Evolutionary conservation across 2,797 vertebrate genomes (phyloP).

Genomic region (Melopsittacus undulatus): DNA sequence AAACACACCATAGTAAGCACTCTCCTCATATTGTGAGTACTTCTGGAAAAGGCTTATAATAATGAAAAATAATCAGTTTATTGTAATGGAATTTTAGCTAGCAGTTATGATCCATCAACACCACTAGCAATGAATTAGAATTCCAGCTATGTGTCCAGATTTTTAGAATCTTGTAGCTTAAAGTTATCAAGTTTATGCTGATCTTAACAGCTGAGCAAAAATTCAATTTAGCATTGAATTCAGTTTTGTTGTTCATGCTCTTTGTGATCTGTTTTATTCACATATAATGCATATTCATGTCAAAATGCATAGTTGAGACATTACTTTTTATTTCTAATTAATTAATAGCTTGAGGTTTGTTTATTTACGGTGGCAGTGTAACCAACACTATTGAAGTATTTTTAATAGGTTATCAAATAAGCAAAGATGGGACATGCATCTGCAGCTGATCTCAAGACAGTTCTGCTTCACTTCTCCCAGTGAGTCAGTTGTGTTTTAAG

Average conservation of each 20-base stretch:
- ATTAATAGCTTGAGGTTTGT: neutral
- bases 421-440: neutral
- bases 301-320: neutral
- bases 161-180: neutral
- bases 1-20: neutral
- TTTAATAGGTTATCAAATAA: neutral
- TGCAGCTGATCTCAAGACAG: neutral
- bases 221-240: neutral
- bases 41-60: neutral
- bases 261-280: neutral
- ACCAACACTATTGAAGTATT: neutral
- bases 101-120: neutral
- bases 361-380: neutral
- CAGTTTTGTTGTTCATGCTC: neutral
- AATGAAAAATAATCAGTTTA: neutral
- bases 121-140: neutral
- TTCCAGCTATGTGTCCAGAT: neutral
- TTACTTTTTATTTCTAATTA: neutral
- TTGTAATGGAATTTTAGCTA: slow-evolving; percentile 9
- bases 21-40: neutral
- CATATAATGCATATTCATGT: neutral
- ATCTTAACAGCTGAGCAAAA: neutral
- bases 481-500: neutral
- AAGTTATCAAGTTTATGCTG: neutral
- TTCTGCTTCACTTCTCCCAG: neutral